Evolutionary conservation across 1,140 invertebrate genomes (phyloP), one percentile per base, ranked within the genome.

Genomic region (Aphidius ervi): DNA sequence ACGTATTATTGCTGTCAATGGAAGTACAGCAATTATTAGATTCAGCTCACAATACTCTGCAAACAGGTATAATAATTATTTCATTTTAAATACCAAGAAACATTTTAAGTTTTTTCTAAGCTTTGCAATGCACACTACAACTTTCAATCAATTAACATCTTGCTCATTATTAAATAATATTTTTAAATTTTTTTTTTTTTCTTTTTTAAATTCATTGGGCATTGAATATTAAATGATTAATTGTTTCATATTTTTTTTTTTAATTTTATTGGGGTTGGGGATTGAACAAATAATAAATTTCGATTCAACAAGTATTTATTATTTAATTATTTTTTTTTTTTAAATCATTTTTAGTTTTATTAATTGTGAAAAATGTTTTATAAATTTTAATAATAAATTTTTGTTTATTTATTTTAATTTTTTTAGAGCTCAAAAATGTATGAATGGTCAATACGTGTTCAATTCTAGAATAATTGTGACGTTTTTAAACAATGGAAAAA

Each of bases 41-140:
- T 94, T 93, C 78, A 80, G 85, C 48, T 87, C 84, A 41, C 79
- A 83, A 55, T 87, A 89, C 70, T 84, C 84, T 68, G 88, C 90
- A 62, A 77, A 84, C 40, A 88, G 91, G 92, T 93, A 31, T 1
- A 81, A 41, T 31, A 16, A 31, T 49, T 64, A 61, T 62, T 46
- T n/a, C 39, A 39, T 54, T 54, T 54, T 9, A 20, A 31, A 9
- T 8, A 6, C 5, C 3, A 37, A 16, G n/a, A 9, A 42, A 42
- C 20, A 37, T 2, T 31, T 31, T 31, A 3, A 31, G 23, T 31
- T 31, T 31, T 31, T 31, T 31, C 23, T 31, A 6, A 40, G 70
- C 67, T 67, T 68, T 68, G 70, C 68, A 62, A 63, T 65, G 63
- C 68, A 68, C n/a, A 66, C 57, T 52, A 16, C 45, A 52, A 20